phyloP scores from a whole-genome alignment of 37 sponge, comb jelly and placozoan species.

The Beroe forskalii region DNA sequence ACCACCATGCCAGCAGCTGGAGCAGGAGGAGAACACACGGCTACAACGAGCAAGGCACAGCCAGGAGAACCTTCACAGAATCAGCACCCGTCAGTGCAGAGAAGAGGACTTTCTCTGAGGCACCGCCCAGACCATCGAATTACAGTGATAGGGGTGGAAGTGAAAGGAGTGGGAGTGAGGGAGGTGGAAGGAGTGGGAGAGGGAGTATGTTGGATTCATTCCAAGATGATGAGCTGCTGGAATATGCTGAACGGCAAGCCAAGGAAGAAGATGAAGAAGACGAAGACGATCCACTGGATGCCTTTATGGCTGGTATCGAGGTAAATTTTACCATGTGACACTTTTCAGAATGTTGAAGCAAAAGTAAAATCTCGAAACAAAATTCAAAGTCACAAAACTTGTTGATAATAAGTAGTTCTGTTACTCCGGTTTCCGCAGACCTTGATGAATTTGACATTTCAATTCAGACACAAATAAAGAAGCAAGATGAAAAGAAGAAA shows the following conservation, averaged over 20 bases:
- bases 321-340: background rate
- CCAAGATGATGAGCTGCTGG: slow-evolving; percentile 12
- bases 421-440: too few relatives aligned
- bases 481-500: slow-evolving; percentile 62
- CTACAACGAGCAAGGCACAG: too few relatives aligned
- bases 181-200: too few relatives aligned
- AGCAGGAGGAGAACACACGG: too few relatives aligned
- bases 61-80: too few relatives aligned
- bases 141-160: too few relatives aligned
- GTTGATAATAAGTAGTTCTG: too few relatives aligned
- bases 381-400: background rate
- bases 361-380: background rate
- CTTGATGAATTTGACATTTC: too few relatives aligned
- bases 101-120: slow-evolving; percentile 4
- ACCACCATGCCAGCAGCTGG: too few relatives aligned
- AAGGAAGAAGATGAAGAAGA: slow-evolving; percentile 57
- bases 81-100: too few relatives aligned
- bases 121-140: background rate
- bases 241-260: background rate
- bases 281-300: slow-evolving; percentile 93
- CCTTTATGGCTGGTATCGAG: slow-evolving; percentile 93
- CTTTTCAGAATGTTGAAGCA: slow-evolving; percentile 23
- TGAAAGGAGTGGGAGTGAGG: too few relatives aligned
- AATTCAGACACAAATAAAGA: background rate
- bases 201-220: too few relatives aligned